Evolutionary conservation across 2,797 vertebrate genomes (phyloP).

Genomic region (Spinibarbus caldwelli): DNA sequence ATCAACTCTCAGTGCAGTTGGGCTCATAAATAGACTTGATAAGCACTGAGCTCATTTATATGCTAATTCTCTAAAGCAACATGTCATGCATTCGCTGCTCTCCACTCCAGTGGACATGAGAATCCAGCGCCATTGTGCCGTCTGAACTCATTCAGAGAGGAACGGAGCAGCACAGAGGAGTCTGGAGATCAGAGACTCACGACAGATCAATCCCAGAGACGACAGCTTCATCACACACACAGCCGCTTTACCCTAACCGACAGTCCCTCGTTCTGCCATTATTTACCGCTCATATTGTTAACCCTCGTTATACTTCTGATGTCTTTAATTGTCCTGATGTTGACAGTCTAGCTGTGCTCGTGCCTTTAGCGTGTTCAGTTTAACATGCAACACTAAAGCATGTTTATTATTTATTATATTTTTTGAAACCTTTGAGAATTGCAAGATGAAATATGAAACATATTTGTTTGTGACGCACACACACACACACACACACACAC

Average conservation of each 20-base stretch:
- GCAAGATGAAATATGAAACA: no score
- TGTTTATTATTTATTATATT: no score
- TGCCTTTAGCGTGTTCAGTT: background rate
- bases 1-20: background rate
- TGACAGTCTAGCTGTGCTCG: background rate
- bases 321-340: background rate
- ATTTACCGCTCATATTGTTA: background rate
- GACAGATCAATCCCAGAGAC: background rate
- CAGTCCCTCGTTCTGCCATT: background rate
- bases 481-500: background rate
- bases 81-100: slow-evolving; percentile 31
- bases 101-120: slow-evolving; percentile 13
- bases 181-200: background rate
- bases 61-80: slow-evolving; percentile 52
- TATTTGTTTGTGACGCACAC: background rate
- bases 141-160: background rate
- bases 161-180: background rate
- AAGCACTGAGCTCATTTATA: slow-evolving; percentile 54
- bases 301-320: background rate
- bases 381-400: background rate
- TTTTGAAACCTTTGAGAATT: no score
- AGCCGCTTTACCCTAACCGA: no score
- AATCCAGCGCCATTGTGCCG: background rate
- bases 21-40: slow-evolving; percentile 51
- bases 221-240: background rate